phyloP scores from a whole-genome alignment of 2,113 vertebrate species.

The Ailurus styani region DNA sequence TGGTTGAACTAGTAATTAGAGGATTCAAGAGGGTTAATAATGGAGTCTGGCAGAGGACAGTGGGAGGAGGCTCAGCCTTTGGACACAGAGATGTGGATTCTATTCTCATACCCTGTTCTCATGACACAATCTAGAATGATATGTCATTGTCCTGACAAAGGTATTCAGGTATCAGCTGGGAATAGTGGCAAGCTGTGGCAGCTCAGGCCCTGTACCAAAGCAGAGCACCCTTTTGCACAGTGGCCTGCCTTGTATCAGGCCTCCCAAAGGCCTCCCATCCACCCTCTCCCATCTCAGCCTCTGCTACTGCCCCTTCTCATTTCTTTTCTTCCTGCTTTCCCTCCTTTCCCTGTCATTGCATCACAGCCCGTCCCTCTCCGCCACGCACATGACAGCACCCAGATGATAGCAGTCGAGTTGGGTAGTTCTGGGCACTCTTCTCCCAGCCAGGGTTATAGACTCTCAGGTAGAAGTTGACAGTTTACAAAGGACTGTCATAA shows the following conservation, averaged over 20 bases:
- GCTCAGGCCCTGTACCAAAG: neutral
- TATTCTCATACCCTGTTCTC: neutral
- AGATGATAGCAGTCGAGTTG: neutral
- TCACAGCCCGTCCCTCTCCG: neutral
- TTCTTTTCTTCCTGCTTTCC: neutral
- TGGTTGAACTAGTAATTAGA: neutral
- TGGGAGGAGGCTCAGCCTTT: neutral
- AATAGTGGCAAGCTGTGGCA: neutral
- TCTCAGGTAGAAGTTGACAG: neutral
- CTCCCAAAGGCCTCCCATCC: neutral
- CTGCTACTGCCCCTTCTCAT: neutral
- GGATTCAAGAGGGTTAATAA: neutral
- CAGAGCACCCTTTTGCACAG: fast-evolving
- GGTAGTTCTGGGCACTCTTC: neutral
- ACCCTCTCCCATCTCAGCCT: too few species aligned
- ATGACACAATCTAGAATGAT: neutral
- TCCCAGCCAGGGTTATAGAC: neutral
- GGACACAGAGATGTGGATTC: neutral
- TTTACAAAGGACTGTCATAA: neutral
- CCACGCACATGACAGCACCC: neutral
- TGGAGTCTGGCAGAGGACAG: neutral
- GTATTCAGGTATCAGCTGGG: neutral
- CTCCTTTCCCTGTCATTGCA: neutral
- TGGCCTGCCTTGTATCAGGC: neutral
- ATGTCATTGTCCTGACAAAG: neutral